phyloP scores from a whole-genome alignment of 2,888 invertebrate genomes.

The Exephanes ischioxanthus region DNA sequence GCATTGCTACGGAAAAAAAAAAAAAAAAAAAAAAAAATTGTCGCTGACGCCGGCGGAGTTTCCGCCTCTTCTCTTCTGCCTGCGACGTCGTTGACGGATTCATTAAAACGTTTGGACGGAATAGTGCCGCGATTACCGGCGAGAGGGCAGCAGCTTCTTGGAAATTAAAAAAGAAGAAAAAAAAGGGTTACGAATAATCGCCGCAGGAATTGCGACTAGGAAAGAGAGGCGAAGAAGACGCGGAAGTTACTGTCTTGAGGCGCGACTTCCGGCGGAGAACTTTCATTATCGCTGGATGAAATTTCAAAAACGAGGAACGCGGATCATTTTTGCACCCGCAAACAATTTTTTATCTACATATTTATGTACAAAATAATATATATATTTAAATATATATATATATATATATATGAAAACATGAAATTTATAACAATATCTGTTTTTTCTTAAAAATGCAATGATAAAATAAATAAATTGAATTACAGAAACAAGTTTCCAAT shows the following conservation, averaged over 20 bases:
- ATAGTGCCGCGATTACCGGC: conserved; percentile 77
- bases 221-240: conserved; percentile 29
- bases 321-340: neutral
- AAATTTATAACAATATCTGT: too few relatives aligned
- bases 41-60: conserved; percentile 28
- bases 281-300: neutral
- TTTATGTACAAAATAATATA: neutral
- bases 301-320: neutral
- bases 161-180: conserved; percentile 54
- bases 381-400: too few relatives aligned
- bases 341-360: neutral
- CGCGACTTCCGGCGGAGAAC: conserved; percentile 4
- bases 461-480: neutral
- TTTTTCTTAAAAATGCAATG: too few relatives aligned
- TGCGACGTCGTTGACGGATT: conserved; percentile 78
- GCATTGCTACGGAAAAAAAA: conserved; percentile 49
- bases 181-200: conserved; percentile 25
- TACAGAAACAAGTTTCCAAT: neutral
- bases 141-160: conserved; percentile 45
- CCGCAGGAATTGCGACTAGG: conserved; percentile 40
- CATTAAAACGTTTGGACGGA: conserved; percentile 79
- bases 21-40: conserved; percentile 36
- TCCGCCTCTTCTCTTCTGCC: conserved; percentile 54
- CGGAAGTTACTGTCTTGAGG: neutral
- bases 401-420: too few relatives aligned